These are phyloP conservation scores for Cecropterus lyciades DNA, from an alignment of 1,140 invertebrate genomes.

Conservation along the genomic window DNA sequence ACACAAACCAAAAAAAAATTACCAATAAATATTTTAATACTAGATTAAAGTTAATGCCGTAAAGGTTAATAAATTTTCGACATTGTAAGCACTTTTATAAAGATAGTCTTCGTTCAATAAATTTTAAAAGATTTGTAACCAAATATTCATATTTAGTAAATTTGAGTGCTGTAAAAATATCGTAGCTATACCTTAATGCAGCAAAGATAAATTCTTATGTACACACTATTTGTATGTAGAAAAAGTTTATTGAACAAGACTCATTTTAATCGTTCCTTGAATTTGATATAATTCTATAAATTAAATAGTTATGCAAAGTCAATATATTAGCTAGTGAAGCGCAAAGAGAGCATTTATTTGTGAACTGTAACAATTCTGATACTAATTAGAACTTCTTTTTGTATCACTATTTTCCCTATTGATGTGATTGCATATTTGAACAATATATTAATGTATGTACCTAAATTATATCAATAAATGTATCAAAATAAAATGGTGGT, in stretches of 20 bases:
- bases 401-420: slow-evolving; percentile 43
- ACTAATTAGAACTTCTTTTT: slow-evolving; percentile 7
- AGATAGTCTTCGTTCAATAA: neutral
- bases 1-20: neutral
- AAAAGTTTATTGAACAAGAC: slow-evolving; percentile 33
- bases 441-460: slow-evolving; percentile 45
- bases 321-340: neutral
- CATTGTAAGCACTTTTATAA: slow-evolving; percentile 5
- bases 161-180: neutral
- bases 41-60: neutral
- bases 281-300: slow-evolving; percentile 44
- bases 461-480: slow-evolving; percentile 52
- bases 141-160: neutral
- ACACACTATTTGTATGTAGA: slow-evolving; percentile 17
- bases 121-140: slow-evolving; percentile 5
- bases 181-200: neutral
- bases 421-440: slow-evolving; percentile 47
- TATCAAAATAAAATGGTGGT: slow-evolving; percentile 27
- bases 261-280: slow-evolving; percentile 51
- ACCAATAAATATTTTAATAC: neutral
- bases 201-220: slow-evolving; percentile 7
- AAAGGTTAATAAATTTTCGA: neutral
- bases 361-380: slow-evolving; percentile 9
- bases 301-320: slow-evolving; percentile 28
- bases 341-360: neutral